Percentiles rank a stretch among this genome's conserved stretches.
These are phyloP conservation scores for Eudasyphora cyanicolor DNA, from an alignment of 2,888 invertebrate genomes.

Conservation along the genomic window DNA sequence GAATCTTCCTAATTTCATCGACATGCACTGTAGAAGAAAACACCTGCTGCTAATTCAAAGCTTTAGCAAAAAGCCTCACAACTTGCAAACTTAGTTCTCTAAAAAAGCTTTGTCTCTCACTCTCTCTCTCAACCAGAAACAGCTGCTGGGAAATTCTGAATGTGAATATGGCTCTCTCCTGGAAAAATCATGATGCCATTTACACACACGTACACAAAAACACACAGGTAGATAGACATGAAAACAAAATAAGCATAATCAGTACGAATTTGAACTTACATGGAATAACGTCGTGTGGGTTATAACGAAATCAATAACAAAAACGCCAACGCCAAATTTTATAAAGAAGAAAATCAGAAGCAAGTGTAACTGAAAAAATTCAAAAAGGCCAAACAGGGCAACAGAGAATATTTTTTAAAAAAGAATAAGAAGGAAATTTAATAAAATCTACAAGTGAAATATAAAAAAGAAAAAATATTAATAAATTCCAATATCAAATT, in stretches of 20 bases:
- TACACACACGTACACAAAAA: slow-evolving; percentile 42
- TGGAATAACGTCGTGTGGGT: slow-evolving; percentile 70
- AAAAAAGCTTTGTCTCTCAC: slow-evolving; percentile 31
- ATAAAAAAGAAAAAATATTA: slow-evolving; percentile 17
- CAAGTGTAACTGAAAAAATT: slow-evolving; percentile 24
- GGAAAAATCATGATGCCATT: slow-evolving; percentile 67
- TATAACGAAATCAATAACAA: slow-evolving; percentile 36
- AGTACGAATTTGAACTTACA: slow-evolving; percentile 72
- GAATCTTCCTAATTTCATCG: not conserved
- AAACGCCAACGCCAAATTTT: slow-evolving; percentile 37
- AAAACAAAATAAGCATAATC: slow-evolving; percentile 63
- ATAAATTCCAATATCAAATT: not conserved
- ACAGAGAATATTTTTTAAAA: too few relatives aligned
- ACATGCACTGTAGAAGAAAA: slow-evolving; percentile 46
- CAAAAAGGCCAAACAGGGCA: too few relatives aligned
- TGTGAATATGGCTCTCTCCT: slow-evolving; percentile 68
- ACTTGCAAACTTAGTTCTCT: slow-evolving; percentile 14
- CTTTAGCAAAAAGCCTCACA: slow-evolving; percentile 25
- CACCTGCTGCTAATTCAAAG: slow-evolving; percentile 58
- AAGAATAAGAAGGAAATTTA: slow-evolving; percentile 2
- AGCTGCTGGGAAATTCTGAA: slow-evolving; percentile 46
- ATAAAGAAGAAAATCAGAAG: slow-evolving; percentile 39
- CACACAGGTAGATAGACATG: slow-evolving; percentile 65
- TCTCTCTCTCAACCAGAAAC: slow-evolving; percentile 32
- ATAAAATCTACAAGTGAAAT: not conserved